A percentile compares a stretch with the other conserved stretches of the same genome.
Conservation (phyloP, 2,113 vertebrate genomes). For the Chinchilla lanigera region DNA sequence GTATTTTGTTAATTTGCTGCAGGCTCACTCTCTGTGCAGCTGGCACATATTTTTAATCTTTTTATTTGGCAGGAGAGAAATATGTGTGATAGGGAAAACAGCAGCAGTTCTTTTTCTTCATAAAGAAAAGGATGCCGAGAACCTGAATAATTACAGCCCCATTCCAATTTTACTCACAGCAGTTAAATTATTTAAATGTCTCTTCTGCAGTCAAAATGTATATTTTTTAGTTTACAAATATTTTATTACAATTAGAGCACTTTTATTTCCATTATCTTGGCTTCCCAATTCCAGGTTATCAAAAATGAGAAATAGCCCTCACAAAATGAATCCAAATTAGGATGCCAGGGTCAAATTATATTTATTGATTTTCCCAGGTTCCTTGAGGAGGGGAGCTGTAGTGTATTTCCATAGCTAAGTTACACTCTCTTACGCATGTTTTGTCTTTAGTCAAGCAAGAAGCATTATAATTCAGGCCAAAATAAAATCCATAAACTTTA, state of each 20-base stretch:
- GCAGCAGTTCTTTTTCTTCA: slow-evolving; percentile 79
- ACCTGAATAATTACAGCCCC: slow-evolving; percentile 84
- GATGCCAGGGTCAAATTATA: slow-evolving; percentile 61
- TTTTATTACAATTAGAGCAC: slow-evolving; percentile 84
- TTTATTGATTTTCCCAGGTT: slow-evolving; percentile 66
- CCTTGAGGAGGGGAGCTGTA: slow-evolving; percentile 75
- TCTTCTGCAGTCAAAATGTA: slow-evolving; percentile 82
- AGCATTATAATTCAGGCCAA: slow-evolving; percentile 66
- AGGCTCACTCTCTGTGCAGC: slow-evolving; percentile 80
- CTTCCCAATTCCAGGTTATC: slow-evolving; percentile 81
- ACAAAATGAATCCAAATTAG: slow-evolving; percentile 78
- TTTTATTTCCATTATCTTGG: slow-evolving; percentile 83
- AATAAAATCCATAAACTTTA: slow-evolving; percentile 72
- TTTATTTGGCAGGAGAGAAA: slow-evolving; percentile 78
- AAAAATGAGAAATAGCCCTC: slow-evolving; percentile 84
- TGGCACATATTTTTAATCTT: slow-evolving; percentile 80
- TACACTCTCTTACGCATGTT: background rate
- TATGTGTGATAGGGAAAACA: slow-evolving; percentile 73
- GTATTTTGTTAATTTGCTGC: slow-evolving; percentile 80
- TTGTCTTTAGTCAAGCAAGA: slow-evolving; percentile 58
- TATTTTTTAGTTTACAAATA: slow-evolving; percentile 87
- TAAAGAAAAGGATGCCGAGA: slow-evolving; percentile 81
- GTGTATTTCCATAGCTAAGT: slow-evolving; percentile 71
- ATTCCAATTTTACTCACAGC: slow-evolving; percentile 85
- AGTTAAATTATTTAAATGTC: slow-evolving; percentile 86